Evolutionary conservation across 2,888 invertebrate genomes (phyloP).

Genomic region (Chalcosyrphus nemorum): DNA sequence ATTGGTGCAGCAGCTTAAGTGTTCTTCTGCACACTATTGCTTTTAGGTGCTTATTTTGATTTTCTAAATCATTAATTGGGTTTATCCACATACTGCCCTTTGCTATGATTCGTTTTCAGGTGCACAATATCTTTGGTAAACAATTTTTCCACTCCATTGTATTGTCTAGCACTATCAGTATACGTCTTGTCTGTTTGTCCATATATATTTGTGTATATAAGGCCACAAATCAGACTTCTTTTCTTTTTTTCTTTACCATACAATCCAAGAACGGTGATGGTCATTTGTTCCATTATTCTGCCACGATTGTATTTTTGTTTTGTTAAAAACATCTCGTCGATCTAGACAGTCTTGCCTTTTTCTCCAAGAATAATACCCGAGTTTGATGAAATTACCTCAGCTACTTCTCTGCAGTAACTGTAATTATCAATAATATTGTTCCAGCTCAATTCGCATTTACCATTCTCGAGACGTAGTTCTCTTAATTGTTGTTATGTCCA

Average conservation of each 20-base stretch:
- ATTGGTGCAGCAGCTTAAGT: too few relatives aligned
- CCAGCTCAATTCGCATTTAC: too few relatives aligned
- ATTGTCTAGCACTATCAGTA: neutral
- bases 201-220: neutral
- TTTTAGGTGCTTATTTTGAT: neutral
- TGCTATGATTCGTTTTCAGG: neutral
- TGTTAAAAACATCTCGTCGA: constrained; percentile 16
- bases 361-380: neutral
- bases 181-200: neutral
- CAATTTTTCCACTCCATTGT: neutral
- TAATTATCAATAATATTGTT: constrained; percentile 14
- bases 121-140: neutral
- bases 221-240: neutral
- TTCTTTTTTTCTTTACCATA: constrained; percentile 1
- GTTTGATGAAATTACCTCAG: constrained; percentile 13
- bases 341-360: constrained; percentile 76
- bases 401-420: constrained; percentile 22
- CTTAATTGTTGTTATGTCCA: too few relatives aligned
- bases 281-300: neutral
- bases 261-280: neutral
- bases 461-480: too few relatives aligned
- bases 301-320: neutral
- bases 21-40: neutral
- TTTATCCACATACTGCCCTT: too few relatives aligned
- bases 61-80: neutral